Conservation (phyloP, 2,113 vertebrate genomes). For the Megalops atlanticus region DNA sequence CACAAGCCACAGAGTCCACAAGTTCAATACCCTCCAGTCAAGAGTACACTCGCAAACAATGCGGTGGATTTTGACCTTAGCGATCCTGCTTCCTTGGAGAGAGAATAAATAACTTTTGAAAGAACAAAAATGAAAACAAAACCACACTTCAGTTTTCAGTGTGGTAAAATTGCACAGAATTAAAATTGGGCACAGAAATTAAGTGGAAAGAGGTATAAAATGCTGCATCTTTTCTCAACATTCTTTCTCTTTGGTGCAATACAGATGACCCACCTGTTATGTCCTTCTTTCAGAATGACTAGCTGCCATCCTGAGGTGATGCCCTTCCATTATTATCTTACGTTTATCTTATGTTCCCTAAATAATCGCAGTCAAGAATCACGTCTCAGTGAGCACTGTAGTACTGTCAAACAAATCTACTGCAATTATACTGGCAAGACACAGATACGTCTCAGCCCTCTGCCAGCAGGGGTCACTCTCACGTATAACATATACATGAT, state of each 20-base stretch:
- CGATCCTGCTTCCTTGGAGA: constrained; percentile 1
- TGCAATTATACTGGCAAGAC: neutral
- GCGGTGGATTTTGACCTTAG: constrained; percentile 2
- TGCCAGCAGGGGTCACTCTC: neutral
- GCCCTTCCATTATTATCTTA: neutral
- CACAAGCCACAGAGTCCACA: neutral
- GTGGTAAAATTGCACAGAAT: constrained; percentile 7
- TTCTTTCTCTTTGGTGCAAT: neutral
- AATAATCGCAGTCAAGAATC: neutral
- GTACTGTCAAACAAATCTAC: neutral
- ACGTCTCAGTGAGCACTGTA: neutral
- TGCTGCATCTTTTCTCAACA: neutral
- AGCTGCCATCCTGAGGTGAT: neutral
- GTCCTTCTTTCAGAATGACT: neutral
- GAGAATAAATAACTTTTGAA: neutral
- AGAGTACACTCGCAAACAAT: constrained; percentile 6
- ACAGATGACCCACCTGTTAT: neutral
- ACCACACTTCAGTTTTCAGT: neutral
- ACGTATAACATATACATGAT: too few species aligned
- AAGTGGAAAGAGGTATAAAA: neutral
- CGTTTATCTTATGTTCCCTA: neutral
- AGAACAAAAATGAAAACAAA: constrained; percentile 9
- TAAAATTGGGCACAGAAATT: constrained; percentile 7
- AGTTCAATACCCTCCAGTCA: constrained; percentile 5
- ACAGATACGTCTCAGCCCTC: neutral